These are phyloP conservation scores for Chrysolina haemoptera DNA, from an alignment of 2,888 invertebrate species.

Conservation along the genomic window DNA sequence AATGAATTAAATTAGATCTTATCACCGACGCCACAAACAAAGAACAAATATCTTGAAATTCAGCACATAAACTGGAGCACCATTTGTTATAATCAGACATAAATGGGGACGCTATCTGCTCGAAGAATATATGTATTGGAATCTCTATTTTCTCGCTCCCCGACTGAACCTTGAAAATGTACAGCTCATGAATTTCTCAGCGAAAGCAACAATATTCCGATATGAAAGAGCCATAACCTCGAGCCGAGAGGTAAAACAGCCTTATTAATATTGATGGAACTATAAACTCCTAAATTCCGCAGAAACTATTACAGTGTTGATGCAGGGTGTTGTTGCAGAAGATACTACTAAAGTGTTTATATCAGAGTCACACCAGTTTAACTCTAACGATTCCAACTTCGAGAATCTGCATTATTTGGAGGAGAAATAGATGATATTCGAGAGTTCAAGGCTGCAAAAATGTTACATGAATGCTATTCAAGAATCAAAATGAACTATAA, in stretches of 20 bases:
- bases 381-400: conserved; percentile 10
- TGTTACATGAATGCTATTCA: too few species aligned
- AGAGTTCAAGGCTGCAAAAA: not conserved
- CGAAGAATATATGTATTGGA: not conserved
- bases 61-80: not conserved
- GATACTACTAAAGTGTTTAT: conserved; percentile 12
- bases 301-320: conserved; percentile 17
- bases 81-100: not conserved
- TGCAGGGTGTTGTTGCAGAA: conserved; percentile 8
- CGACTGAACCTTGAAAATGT: conserved; percentile 20
- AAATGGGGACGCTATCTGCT: not conserved
- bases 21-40: too few species aligned
- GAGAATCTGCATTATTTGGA: not conserved
- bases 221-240: conserved; percentile 18
- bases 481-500: too few species aligned
- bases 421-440: not conserved
- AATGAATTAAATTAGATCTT: too few species aligned
- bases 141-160: not conserved
- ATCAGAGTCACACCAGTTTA: conserved; percentile 21
- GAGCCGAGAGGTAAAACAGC: not conserved
- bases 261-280: conserved; percentile 22
- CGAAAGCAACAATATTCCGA: conserved; percentile 10
- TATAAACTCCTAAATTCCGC: conserved; percentile 18
- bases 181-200: conserved; percentile 13
- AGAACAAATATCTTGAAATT: not conserved